Conservation (phyloP, 2,888 invertebrate species). For the Diadromus collaris region DNA sequence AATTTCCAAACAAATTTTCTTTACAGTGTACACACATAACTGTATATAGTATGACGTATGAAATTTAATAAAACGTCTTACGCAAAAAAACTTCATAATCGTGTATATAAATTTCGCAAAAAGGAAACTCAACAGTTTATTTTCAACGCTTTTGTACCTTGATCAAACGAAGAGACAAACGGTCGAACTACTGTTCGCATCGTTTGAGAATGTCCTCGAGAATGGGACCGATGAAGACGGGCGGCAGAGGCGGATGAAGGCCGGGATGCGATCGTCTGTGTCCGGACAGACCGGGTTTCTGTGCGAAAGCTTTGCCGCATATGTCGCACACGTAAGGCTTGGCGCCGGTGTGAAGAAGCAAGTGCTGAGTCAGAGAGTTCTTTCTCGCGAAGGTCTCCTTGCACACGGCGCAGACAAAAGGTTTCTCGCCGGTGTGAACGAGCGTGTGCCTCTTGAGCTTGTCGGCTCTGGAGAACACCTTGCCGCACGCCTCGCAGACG, state of each 20-base stretch:
- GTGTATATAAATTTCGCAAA: not conserved
- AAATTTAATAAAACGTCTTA: not conserved
- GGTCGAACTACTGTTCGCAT: slow-evolving; percentile 24
- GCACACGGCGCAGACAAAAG: slow-evolving; percentile 75
- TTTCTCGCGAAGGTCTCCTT: slow-evolving; percentile 74
- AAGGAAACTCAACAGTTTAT: not conserved
- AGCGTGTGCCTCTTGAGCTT: slow-evolving; percentile 75
- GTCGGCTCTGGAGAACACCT: slow-evolving; percentile 74
- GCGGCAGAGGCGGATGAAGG: slow-evolving; percentile 75
- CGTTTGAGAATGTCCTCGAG: slow-evolving; percentile 68
- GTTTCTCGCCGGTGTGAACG: slow-evolving; percentile 76
- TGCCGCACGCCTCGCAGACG: slow-evolving; percentile 79
- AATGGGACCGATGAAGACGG: slow-evolving; percentile 75
- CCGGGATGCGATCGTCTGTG: slow-evolving; percentile 78
- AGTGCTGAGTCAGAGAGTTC: slow-evolving; percentile 76
- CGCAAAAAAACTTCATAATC: not conserved
- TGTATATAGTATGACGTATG: too few species aligned
- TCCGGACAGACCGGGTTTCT: slow-evolving; percentile 77
- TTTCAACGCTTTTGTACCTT: slow-evolving; percentile 3
- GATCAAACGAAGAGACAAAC: not conserved
- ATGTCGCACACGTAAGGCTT: slow-evolving; percentile 78
- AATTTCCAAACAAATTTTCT: too few species aligned
- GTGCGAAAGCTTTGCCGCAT: slow-evolving; percentile 77
- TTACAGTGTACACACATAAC: too few species aligned
- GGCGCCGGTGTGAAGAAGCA: slow-evolving; percentile 76